phyloP scores from a whole-genome alignment of 2,797 vertebrate genomes.

The Myiothlypis chrysogaster region DNA sequence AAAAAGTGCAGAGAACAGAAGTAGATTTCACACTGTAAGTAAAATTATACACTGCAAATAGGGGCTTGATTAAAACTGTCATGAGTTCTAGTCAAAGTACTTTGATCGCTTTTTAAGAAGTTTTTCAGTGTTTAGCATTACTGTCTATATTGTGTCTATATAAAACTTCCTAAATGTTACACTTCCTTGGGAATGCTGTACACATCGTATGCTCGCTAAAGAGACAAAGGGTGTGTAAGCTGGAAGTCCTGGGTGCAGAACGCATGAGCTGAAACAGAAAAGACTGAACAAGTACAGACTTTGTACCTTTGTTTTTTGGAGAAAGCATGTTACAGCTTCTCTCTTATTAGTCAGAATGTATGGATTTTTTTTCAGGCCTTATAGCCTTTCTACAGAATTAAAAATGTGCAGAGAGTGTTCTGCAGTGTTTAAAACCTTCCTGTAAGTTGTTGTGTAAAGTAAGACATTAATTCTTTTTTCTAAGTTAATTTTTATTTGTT shows the following conservation, averaged over 20 bases:
- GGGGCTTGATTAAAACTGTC: not conserved
- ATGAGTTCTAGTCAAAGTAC: not conserved
- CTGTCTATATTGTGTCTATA: accelerated
- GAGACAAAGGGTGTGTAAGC: not conserved
- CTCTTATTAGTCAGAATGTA: not conserved
- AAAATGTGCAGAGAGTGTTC: not conserved
- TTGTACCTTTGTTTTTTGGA: not conserved
- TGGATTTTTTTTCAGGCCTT: not conserved
- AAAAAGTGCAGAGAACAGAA: not conserved
- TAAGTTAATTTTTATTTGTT: not conserved
- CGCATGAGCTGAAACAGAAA: not conserved
- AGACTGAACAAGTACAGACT: not conserved
- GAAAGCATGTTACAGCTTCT: not conserved
- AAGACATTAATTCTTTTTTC: not conserved
- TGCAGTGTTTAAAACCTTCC: not conserved
- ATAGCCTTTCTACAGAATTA: not conserved
- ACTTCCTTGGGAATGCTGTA: not conserved
- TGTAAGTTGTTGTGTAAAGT: not conserved
- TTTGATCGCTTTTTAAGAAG: not conserved
- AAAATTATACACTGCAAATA: not conserved
- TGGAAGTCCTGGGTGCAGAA: not conserved
- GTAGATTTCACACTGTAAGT: not conserved
- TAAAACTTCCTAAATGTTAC: not conserved
- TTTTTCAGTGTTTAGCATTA: not conserved
- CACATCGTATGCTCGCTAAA: accelerated